These are phyloP conservation scores for Hirtodrosophila cameraria DNA, from an alignment of 2,888 invertebrate genomes.

Conservation along the genomic window DNA sequence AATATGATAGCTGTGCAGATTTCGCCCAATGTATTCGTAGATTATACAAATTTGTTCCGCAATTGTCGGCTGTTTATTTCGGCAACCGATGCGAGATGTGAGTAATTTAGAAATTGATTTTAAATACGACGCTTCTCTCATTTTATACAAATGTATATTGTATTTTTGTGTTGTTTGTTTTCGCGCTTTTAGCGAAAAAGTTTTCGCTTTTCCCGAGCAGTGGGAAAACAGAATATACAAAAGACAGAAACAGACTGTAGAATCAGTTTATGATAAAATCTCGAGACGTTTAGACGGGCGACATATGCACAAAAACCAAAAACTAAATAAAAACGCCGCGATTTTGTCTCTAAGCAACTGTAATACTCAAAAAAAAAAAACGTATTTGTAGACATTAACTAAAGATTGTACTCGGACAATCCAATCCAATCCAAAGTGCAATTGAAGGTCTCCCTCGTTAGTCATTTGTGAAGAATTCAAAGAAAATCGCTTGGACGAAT, in stretches of 20 bases:
- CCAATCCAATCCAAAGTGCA: conserved; percentile 23
- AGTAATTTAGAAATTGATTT: conserved; percentile 43
- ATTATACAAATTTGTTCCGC: conserved; percentile 39
- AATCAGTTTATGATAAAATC: conserved; percentile 83
- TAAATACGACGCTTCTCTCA: conserved; percentile 30
- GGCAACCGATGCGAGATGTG: conserved; percentile 5
- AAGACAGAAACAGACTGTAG: conserved; percentile 55
- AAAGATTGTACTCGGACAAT: background rate
- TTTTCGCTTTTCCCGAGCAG: conserved; percentile 56
- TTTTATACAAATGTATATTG: conserved; percentile 18
- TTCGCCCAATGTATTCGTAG: conserved; percentile 29
- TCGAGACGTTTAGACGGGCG: conserved; percentile 81
- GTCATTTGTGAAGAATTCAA: conserved; percentile 59
- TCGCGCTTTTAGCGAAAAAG: conserved; percentile 56
- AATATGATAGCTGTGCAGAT: conserved; percentile 37
- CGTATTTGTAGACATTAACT: conserved; percentile 5
- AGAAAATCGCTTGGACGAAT: conserved; percentile 14
- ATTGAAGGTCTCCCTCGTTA: conserved; percentile 52
- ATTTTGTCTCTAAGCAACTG: background rate
- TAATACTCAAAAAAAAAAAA: background rate
- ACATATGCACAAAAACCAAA: conserved; percentile 25
- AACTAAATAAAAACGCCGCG: conserved; percentile 5
- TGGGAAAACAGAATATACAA: conserved; percentile 46
- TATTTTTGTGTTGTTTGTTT: conserved; percentile 50
- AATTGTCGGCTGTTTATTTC: conserved; percentile 38